Percentiles rank a stretch among this genome's conserved stretches.
Conservation (phyloP, 1,140 invertebrate genomes). For the Heterodera schachtii region DNA sequence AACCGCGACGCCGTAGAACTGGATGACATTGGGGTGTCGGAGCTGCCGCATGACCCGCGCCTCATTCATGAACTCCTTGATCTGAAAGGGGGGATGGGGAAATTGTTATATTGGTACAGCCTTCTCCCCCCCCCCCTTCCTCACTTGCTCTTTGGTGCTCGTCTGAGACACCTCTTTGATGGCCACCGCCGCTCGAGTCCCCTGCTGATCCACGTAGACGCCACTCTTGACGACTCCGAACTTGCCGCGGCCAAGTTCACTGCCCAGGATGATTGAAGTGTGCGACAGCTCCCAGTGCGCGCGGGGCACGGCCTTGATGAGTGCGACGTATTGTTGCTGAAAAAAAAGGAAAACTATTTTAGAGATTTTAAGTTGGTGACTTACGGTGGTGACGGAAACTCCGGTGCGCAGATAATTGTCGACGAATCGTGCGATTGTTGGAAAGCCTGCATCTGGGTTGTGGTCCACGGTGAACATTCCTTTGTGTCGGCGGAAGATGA, state of each 20-base stretch:
- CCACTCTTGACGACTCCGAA: slow-evolving; percentile 11
- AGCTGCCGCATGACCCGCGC: slow-evolving; percentile 45
- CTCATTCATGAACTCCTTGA: slow-evolving; percentile 46
- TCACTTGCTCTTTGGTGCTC: not conserved
- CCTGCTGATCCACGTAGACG: not conserved
- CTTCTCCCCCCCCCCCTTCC: too few relatives aligned
- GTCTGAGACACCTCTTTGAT: not conserved
- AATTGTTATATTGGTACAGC: not conserved
- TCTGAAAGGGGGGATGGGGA: slow-evolving; percentile 23
- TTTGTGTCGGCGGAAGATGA: not conserved
- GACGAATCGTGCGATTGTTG: not conserved
- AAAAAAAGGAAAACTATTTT: not conserved
- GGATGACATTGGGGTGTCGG: slow-evolving; percentile 42
- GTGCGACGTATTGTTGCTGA: not conserved
- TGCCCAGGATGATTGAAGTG: not conserved
- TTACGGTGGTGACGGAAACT: not conserved
- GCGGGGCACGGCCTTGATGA: not conserved
- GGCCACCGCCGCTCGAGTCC: not conserved
- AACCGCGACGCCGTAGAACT: slow-evolving; percentile 46
- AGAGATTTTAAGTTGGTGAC: not conserved
- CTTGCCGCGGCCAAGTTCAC: not conserved
- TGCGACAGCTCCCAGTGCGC: not conserved
- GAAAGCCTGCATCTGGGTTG: not conserved
- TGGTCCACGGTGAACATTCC: slow-evolving; percentile 4
- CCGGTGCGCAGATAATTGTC: not conserved